A percentile compares a stretch with the other conserved stretches of the same genome.
Evolutionary conservation across 2,113 vertebrate species (phyloP).

Genomic region (Pseudolaguvia tuberculata): DNA sequence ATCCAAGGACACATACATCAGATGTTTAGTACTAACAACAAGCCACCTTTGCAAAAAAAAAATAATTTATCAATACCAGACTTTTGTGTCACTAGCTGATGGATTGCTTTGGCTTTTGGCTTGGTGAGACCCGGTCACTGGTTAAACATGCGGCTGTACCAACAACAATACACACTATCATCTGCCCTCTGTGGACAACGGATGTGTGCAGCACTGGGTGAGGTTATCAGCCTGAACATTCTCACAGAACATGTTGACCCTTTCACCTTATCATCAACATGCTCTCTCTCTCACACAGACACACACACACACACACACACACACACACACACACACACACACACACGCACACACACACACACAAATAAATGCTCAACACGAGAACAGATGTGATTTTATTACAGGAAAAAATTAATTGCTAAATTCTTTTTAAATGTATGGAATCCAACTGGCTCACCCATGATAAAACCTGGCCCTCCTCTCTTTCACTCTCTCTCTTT

Average conservation of each 20-base stretch:
- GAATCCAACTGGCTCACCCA: too few species aligned
- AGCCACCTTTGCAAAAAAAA: neutral
- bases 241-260: slow-evolving; percentile 36
- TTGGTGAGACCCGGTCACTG: slow-evolving; percentile 52
- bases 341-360: too few species aligned
- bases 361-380: too few species aligned
- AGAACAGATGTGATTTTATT: too few species aligned
- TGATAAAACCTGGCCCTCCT: neutral
- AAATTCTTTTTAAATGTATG: too few species aligned
- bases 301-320: too few species aligned
- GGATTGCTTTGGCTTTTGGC: slow-evolving; percentile 62
- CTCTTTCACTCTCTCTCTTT: neutral
- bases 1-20: neutral
- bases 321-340: too few species aligned
- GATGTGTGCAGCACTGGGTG: slow-evolving; percentile 23
- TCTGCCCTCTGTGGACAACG: slow-evolving; percentile 32
- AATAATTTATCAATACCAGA: slow-evolving; percentile 58
- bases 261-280: slow-evolving; percentile 20
- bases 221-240: slow-evolving; percentile 43
- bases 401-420: too few species aligned
- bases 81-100: slow-evolving; percentile 60
- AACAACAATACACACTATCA: slow-evolving; percentile 48
- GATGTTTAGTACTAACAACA: neutral
- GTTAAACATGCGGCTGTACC: slow-evolving; percentile 59
- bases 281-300: slow-evolving; percentile 16